phyloP scores from a whole-genome alignment of 2,888 invertebrate species.

The Xestoiulus laeticollis region DNA sequence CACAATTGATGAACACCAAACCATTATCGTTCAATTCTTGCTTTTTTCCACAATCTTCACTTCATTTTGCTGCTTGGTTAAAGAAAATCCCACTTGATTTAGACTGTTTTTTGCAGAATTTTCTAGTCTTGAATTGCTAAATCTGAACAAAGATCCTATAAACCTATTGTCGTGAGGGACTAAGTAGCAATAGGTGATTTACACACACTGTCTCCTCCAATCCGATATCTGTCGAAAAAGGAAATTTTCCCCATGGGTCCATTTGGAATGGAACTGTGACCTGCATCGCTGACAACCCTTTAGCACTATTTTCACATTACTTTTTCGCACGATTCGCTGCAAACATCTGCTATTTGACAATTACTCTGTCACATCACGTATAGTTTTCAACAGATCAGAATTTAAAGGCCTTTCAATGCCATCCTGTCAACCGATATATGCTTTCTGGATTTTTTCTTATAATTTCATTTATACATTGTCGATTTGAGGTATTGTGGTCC shows the following conservation, averaged over 20 bases:
- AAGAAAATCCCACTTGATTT: neutral
- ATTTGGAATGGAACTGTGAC: neutral
- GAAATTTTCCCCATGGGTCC: neutral
- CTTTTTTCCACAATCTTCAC: neutral
- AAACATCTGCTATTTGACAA: neutral
- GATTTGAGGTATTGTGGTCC: neutral
- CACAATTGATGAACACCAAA: neutral
- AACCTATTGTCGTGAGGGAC: neutral
- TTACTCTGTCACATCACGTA: neutral
- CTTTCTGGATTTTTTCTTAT: neutral
- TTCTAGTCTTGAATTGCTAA: neutral
- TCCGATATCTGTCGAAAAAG: neutral
- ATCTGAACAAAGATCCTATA: neutral
- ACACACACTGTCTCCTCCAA: neutral
- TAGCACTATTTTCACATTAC: constrained; percentile 2
- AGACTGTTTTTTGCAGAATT: neutral
- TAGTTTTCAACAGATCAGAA: neutral
- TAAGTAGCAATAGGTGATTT: neutral
- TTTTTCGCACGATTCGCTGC: neutral
- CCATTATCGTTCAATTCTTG: neutral
- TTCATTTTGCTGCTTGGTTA: neutral
- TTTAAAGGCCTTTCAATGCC: neutral
- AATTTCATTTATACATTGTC: neutral
- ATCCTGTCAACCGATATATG: neutral
- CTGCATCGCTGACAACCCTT: constrained; percentile 12